Evolutionary conservation across 2,797 vertebrate genomes (phyloP), one percentile per base, ranked within the genome.

Genomic region (Morelia viridis): DNA sequence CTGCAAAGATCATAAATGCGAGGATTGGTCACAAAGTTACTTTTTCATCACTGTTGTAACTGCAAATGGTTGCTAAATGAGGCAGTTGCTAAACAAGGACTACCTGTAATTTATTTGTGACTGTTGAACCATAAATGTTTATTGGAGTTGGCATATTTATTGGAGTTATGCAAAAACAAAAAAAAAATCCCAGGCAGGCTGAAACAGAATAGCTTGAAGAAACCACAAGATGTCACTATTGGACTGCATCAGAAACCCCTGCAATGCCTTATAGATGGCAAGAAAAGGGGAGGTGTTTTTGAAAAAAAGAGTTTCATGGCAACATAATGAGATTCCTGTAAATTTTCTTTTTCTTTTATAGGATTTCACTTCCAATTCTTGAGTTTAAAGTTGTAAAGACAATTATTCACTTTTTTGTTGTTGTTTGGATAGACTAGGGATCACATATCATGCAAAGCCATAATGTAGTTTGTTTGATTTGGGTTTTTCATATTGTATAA

Each of bases 141-240:
- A 53, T 41, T 85, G 11, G n/a, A 86, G 53, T 22, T 83, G 46
- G 6, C 26, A 61, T 1, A 22, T 19, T 87, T 62, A 53, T 22
- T 41, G 22, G 53, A 31, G 31, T 7, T 61, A 28, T 26, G 3
- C 15, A n/a, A 53, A 62, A 57, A 28, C 19, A 50, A 8, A 46
- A 80, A 80, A 80, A 80, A 17, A 80, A 76, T 50, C 26, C 12
- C 62, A 3, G 22, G 28, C 13, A 58, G 31, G 19, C 58, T 89
- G 62, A 89, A 85, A 41, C 17, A 1, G 1, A 13, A 46, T 7
- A 22, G 13, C 4, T 22, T 15, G 4, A 57, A 5, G 22, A 1
- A 87, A 56, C 86, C 56, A 58, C 17, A 12, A 88, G 93, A 65
- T 92, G 93, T 89, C 87, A 92, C 86, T 65, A 62, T 60, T 61